phyloP scores from a whole-genome alignment of 2,888 invertebrate species.

The Gasteruption jaculator region DNA sequence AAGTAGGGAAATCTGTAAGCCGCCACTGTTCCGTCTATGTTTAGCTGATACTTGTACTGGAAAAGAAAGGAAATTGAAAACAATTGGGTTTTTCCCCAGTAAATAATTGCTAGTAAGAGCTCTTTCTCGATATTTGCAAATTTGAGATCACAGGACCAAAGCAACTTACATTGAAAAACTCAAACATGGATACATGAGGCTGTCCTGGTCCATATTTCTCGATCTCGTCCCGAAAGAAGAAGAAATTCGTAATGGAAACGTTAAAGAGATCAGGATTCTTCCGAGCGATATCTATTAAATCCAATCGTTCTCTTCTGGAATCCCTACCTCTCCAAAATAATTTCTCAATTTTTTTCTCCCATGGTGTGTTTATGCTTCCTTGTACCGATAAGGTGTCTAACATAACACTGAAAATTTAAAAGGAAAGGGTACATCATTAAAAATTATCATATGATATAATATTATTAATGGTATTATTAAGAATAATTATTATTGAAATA shows the following conservation, averaged over 20 bases:
- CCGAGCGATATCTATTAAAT: constrained; percentile 75
- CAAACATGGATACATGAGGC: constrained; percentile 82
- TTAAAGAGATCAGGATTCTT: constrained; percentile 77
- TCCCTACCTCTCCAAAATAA: constrained; percentile 93
- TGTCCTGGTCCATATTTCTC: constrained; percentile 81
- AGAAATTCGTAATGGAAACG: constrained; percentile 91
- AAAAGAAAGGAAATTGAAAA: constrained; percentile 34
- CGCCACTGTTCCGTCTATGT: constrained; percentile 94
- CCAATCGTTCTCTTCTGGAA: constrained; percentile 77
- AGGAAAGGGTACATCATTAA: too few species aligned
- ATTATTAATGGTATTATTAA: too few species aligned
- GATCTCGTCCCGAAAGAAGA: constrained; percentile 86
- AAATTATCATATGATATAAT: too few species aligned
- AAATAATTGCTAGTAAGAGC: constrained; percentile 8
- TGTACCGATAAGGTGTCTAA: constrained; percentile 89
- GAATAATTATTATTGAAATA: too few species aligned
- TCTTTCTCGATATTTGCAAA: not conserved
- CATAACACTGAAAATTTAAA: constrained; percentile 68
- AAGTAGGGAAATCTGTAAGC: constrained; percentile 92
- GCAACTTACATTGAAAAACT: constrained; percentile 86
- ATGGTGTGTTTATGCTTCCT: constrained; percentile 66
- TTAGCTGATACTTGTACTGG: constrained; percentile 93
- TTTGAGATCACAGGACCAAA: not conserved
- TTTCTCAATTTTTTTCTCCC: constrained; percentile 71
- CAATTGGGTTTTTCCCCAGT: constrained; percentile 3